Evolutionary conservation across 2,113 vertebrate genomes (phyloP).

Genomic region (Nansenia antarctica): DNA sequence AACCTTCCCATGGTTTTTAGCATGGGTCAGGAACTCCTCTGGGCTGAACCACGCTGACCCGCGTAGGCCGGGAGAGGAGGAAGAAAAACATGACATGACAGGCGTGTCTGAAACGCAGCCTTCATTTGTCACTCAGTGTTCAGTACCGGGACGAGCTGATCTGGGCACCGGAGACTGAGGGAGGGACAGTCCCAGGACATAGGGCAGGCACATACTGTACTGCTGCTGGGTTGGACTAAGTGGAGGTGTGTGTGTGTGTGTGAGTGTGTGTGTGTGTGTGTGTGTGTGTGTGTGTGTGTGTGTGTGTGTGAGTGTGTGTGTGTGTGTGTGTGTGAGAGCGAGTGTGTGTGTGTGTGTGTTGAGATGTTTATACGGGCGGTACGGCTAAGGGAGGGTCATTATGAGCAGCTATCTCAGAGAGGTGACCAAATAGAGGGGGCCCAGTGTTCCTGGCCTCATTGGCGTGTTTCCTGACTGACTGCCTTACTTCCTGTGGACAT

Average conservation of each 20-base stretch:
- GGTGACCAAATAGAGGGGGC: no score
- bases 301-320: neutral
- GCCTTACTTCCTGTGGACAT: no score
- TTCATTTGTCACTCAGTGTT: neutral
- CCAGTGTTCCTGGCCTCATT: no score
- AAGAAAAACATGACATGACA: constrained; percentile 16
- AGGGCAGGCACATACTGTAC: no score
- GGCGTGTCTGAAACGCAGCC: neutral
- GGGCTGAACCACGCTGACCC: constrained; percentile 20
- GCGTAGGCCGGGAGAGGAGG: no score
- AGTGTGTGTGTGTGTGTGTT: no score
- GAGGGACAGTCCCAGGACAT: no score
- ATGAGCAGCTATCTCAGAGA: no score
- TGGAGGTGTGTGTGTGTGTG: no score
- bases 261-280: neutral
- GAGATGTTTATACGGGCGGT: no score
- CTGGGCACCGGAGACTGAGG: neutral
- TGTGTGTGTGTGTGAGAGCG: neutral
- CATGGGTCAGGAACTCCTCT: constrained; percentile 67
- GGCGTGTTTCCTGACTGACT: no score
- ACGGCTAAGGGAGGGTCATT: no score
- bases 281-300: neutral
- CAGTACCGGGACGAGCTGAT: neutral
- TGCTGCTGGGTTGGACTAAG: neutral
- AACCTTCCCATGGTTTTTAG: constrained; percentile 61